phyloP scores from a whole-genome alignment of 2,113 vertebrate genomes.

The Eupsittula cactorum region DNA sequence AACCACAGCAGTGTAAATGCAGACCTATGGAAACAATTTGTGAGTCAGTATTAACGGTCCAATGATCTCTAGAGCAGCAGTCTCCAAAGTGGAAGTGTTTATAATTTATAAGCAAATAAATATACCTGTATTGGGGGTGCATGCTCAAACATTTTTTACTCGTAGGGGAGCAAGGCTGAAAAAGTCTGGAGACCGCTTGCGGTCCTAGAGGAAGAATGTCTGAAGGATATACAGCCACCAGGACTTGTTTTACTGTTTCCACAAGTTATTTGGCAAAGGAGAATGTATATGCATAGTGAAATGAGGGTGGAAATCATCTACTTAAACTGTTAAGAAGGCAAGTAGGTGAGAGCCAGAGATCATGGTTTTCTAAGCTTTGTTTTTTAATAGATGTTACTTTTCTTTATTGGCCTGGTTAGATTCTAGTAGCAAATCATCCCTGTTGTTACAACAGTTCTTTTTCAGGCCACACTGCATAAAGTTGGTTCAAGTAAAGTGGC shows the following conservation, averaged over 20 bases:
- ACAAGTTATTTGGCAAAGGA: background rate
- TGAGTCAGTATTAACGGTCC: background rate
- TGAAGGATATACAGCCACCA: background rate
- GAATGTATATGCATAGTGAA: background rate
- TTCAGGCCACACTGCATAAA: background rate
- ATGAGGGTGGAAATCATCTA: background rate
- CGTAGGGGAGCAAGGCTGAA: fast-evolving
- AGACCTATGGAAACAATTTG: slow-evolving; percentile 28
- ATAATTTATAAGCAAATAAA: background rate
- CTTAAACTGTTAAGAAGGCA: background rate
- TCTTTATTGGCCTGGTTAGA: background rate
- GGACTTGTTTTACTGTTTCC: background rate
- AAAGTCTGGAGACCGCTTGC: background rate
- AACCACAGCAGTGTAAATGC: background rate
- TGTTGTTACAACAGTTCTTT: background rate
- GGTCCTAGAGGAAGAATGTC: background rate
- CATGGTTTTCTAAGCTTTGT: background rate
- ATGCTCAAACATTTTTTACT: background rate
- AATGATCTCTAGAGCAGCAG: background rate
- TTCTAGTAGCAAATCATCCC: background rate
- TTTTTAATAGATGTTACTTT: slow-evolving; percentile 14
- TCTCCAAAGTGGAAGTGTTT: background rate
- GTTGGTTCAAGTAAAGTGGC: background rate
- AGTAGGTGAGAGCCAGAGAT: background rate
- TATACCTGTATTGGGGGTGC: fast-evolving